Percentiles rank a stretch among this genome's conserved stretches.
phyloP scores from a whole-genome alignment of 1,140 invertebrate species.

The Metaphire vulgaris region DNA sequence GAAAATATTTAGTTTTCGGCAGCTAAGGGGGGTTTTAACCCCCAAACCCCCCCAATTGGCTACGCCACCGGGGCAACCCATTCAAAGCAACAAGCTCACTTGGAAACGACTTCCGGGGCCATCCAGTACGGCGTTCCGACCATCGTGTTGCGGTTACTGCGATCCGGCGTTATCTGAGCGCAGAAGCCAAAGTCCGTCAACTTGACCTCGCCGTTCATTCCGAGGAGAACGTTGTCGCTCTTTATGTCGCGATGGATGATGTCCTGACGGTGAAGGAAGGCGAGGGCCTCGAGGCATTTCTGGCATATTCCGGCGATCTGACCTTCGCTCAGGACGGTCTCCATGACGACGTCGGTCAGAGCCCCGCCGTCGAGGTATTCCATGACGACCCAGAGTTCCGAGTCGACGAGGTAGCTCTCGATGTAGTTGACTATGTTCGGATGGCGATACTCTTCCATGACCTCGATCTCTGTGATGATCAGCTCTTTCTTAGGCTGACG shows the following conservation, averaged over 20 bases:
- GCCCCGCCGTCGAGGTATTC: slow-evolving; percentile 57
- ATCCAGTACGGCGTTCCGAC: slow-evolving; percentile 54
- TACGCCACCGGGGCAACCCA: too few species aligned
- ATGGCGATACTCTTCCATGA: slow-evolving; percentile 45
- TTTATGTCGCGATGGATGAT: slow-evolving; percentile 47
- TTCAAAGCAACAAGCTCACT: slow-evolving; percentile 27
- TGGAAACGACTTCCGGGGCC: slow-evolving; percentile 40
- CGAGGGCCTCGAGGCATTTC: slow-evolving; percentile 55
- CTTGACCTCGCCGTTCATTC: slow-evolving; percentile 49
- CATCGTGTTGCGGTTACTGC: slow-evolving; percentile 48
- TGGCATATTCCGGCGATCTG: slow-evolving; percentile 94
- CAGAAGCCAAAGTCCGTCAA: slow-evolving; percentile 54
- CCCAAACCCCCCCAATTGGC: too few species aligned
- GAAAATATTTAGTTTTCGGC: too few species aligned
- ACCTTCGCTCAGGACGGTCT: slow-evolving; percentile 61
- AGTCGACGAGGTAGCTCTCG: slow-evolving; percentile 80
- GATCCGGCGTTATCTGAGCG: slow-evolving; percentile 41
- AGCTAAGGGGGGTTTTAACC: too few species aligned
- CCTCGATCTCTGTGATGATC: slow-evolving; percentile 56
- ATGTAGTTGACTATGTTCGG: slow-evolving; percentile 63
- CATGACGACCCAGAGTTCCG: slow-evolving; percentile 58
- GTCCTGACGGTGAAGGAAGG: slow-evolving; percentile 8
- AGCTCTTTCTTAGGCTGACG: slow-evolving; percentile 57
- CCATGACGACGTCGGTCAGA: slow-evolving; percentile 56
- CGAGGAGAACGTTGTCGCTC: slow-evolving; percentile 53